A percentile compares a stretch with the other conserved stretches of the same genome.
Conservation (phyloP, 2,113 vertebrate species). For the Indicator maculatus region DNA sequence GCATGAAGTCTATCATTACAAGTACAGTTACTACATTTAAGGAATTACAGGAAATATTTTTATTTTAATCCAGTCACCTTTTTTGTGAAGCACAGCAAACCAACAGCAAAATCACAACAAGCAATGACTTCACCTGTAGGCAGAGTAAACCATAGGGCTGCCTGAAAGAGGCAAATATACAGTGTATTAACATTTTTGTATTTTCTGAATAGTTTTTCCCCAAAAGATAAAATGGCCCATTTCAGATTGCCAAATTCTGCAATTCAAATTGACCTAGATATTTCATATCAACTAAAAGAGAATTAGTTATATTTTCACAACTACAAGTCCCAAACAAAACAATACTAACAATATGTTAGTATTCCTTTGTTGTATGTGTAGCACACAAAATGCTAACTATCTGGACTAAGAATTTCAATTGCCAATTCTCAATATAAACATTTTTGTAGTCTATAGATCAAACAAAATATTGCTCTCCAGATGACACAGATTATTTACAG, state of each 20-base stretch:
- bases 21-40: not conserved
- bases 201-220: not conserved
- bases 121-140: not conserved
- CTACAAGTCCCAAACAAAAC: not conserved
- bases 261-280: not conserved
- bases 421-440: not conserved
- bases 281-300: not conserved
- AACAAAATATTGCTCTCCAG: not conserved
- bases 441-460: not conserved
- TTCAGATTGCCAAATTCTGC: not conserved
- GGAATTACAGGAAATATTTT: not conserved
- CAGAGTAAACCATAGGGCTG: not conserved
- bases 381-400: not conserved
- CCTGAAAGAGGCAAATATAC: not conserved
- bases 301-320: not conserved
- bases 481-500: not conserved
- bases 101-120: not conserved
- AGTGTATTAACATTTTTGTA: not conserved
- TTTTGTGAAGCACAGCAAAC: not conserved
- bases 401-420: not conserved
- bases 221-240: not conserved
- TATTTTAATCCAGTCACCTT: not conserved
- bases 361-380: not conserved
- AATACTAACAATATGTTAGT: not conserved
- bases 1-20: not conserved